phyloP scores from a whole-genome alignment of 1,140 invertebrate species.

The Microplitis demolitor region DNA sequence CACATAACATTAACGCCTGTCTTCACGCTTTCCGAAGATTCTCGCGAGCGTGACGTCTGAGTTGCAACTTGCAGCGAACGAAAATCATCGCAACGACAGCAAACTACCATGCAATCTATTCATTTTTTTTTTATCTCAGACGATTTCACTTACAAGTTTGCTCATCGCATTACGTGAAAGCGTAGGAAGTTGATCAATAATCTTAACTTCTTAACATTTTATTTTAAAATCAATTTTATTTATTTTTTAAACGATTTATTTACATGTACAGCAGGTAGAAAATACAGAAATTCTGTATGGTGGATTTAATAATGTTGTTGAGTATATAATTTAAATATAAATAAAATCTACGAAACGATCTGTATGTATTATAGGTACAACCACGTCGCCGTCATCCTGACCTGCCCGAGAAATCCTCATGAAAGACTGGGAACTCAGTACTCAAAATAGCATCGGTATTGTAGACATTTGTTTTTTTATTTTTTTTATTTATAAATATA shows the following conservation, averaged over 20 bases:
- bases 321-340: conserved; percentile 4
- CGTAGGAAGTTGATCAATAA: not conserved
- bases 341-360: conserved; percentile 50
- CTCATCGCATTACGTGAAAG: not conserved
- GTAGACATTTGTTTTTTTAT: conserved; percentile 58
- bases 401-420: conserved; percentile 64
- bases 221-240: not conserved
- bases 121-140: conserved; percentile 5
- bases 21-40: conserved; percentile 59
- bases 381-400: conserved; percentile 62
- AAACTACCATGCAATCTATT: conserved; percentile 1
- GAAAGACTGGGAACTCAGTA: conserved; percentile 65
- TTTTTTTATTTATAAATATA: conserved; percentile 20
- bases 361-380: conserved; percentile 61
- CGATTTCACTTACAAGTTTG: conserved; percentile 45
- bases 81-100: conserved; percentile 28
- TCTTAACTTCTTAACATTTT: not conserved
- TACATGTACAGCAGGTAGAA: no score
- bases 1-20: conserved; percentile 15
- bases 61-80: not conserved
- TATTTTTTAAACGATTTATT: no score
- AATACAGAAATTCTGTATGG: not conserved
- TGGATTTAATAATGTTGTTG: not conserved
- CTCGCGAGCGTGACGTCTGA: conserved; percentile 48
- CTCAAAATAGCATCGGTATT: conserved; percentile 64